Evolutionary conservation across 2,113 vertebrate genomes (phyloP).

Genomic region (Ceyx cyanopectus): DNA sequence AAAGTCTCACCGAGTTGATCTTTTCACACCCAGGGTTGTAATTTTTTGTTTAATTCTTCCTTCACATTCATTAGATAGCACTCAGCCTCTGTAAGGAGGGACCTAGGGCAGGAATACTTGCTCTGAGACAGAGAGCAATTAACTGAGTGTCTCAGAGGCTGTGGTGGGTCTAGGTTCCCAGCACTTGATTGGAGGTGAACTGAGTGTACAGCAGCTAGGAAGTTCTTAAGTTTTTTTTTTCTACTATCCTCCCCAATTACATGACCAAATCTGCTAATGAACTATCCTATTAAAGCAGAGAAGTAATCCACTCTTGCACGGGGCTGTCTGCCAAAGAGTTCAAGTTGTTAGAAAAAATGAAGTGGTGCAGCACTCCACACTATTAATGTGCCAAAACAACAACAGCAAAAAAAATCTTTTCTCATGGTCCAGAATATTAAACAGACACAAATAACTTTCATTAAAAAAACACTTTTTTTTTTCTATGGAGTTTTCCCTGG

Average conservation of each 20-base stretch:
- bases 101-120: not conserved
- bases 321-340: conserved; percentile 30
- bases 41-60: conserved; percentile 24
- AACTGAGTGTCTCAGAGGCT: not conserved
- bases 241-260: not conserved
- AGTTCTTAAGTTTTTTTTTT: not conserved
- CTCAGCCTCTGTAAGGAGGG: not conserved
- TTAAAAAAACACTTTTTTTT: conserved; percentile 62
- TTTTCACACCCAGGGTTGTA: not conserved
- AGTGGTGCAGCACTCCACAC: not conserved
- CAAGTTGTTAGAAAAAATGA: conserved; percentile 7
- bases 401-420: conserved; percentile 8
- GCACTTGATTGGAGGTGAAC: not conserved
- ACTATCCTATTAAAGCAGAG: not conserved
- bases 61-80: not conserved
- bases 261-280: conserved; percentile 5
- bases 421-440: conserved; percentile 57
- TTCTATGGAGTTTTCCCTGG: conserved; percentile 24
- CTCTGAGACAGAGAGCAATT: not conserved
- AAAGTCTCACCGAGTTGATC: not conserved
- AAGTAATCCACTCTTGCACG: not conserved
- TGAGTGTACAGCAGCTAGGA: not conserved
- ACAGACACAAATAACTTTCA: conserved; percentile 64
- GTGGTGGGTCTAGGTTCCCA: conserved; percentile 9
- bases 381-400: conserved; percentile 59